Conservation (phyloP, 2,888 invertebrate species). For the Onchidella celtica region DNA sequence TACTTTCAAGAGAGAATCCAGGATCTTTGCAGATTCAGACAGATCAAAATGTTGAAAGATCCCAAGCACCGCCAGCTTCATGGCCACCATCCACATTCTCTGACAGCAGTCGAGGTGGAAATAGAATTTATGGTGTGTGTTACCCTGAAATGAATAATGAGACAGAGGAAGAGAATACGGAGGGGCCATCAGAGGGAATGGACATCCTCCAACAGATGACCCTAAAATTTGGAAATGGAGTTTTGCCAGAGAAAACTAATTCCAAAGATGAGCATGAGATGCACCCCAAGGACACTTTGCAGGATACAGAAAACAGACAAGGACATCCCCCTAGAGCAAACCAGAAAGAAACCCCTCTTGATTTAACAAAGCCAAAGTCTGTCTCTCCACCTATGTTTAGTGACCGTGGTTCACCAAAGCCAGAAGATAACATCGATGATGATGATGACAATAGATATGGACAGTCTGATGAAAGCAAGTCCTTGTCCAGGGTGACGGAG, state of each 20-base stretch:
- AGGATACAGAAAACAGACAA: neutral
- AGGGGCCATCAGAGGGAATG: conserved; percentile 54
- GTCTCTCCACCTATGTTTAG: conserved; percentile 71
- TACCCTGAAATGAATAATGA: neutral
- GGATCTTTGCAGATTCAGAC: neutral
- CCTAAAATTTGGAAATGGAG: conserved; percentile 65
- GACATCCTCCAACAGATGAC: conserved; percentile 75
- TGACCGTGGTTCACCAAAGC: conserved; percentile 80
- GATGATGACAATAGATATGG: neutral
- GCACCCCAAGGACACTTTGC: neutral
- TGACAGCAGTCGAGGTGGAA: neutral
- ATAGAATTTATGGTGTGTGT: neutral
- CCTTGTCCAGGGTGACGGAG: neutral
- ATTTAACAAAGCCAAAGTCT: conserved; percentile 72
- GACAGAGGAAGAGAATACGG: neutral
- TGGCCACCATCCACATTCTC: neutral
- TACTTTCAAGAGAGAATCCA: neutral
- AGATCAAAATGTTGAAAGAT: neutral
- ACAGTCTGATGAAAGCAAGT: neutral
- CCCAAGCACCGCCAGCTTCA: neutral
- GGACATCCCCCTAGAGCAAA: neutral
- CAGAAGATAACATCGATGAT: conserved; percentile 86
- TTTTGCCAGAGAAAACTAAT: neutral
- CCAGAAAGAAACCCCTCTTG: conserved; percentile 68
- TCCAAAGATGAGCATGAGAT: neutral